Evolutionary conservation across 2,113 vertebrate genomes (phyloP), one percentile per base, ranked within the genome.

Genomic region (Carlito syrichta): DNA sequence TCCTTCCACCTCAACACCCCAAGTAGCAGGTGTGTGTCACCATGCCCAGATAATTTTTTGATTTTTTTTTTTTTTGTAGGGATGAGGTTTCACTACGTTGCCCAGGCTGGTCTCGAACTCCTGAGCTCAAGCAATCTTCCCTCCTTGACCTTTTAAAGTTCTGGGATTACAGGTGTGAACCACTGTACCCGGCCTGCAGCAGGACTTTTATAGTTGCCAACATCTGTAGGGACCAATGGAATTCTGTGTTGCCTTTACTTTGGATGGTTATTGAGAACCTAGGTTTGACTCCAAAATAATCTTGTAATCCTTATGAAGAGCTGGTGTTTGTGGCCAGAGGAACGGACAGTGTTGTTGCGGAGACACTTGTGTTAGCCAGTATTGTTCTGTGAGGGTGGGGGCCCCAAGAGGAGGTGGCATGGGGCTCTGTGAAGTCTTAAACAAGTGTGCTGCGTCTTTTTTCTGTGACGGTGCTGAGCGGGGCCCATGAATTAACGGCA

Each of bases 181-280:
- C n/a, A n/a, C n/a, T n/a, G n/a, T n/a, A n/a, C n/a, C n/a, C n/a
- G n/a, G n/a, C n/a, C n/a, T n/a, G 17, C 5, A 9, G 52, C 5
- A 48, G 43, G 83, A 10, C 71, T 40, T 32, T 38, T 6, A 13
- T 8, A 25, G 62, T 56, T 23, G 54, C 17, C 23, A 1, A 22
- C n/a, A 23, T 62, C 79, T 52, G 3, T 78, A 43, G 13, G 48
- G 60, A 13, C 32, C 35, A 11, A 22, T 16, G 19, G 38, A 22
- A 16, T 68, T 88, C 82, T 43, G 56, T 38, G n/a, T 52, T 45
- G 25, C 43, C 27, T 94, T 66, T 60, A 63, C n/a, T 86, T 91
- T 63, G 71, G n/a, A 56, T 30, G 11, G 22, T 38, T 94, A 13
- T 38, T 58, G 56, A 52, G 63, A 81, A 92, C 35, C 12, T 40